Percentiles rank a stretch among this genome's conserved stretches.
Conservation (phyloP, 2,888 invertebrate genomes). For the Campoletis raptor region DNA sequence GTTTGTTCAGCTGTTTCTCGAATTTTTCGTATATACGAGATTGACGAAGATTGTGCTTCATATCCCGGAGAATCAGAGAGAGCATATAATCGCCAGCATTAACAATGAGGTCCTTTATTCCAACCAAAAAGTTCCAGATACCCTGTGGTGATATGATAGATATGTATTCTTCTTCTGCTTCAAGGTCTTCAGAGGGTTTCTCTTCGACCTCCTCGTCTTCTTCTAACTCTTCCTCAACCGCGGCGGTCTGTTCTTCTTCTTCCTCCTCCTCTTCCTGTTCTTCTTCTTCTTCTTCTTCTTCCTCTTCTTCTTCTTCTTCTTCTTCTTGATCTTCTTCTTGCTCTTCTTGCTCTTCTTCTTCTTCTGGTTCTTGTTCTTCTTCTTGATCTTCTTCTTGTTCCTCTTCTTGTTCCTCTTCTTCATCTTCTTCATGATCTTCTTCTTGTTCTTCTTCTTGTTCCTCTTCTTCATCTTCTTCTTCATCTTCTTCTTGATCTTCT, state of each 20-base stretch:
- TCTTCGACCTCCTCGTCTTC: background rate
- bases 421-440: background rate
- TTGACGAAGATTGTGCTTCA: constrained; percentile 44
- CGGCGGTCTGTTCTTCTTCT: background rate
- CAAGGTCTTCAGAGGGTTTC: background rate
- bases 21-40: constrained; percentile 54
- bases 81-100: constrained; percentile 60
- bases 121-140: constrained; percentile 6
- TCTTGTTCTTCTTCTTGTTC: background rate
- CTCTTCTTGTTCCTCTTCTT: background rate
- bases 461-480: background rate
- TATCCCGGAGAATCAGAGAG: constrained; percentile 40
- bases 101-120: constrained; percentile 9
- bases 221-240: background rate
- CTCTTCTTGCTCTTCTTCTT: background rate
- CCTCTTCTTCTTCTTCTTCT: background rate
- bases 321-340: background rate
- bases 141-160: background rate
- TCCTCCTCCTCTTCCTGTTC: background rate
- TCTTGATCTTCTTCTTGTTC: background rate
- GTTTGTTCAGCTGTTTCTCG: constrained; percentile 39
- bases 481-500: background rate
- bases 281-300: background rate
- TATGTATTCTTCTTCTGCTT: background rate
- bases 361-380: background rate